phyloP scores from a whole-genome alignment of 1,140 invertebrate genomes.

The Coenobita brevimanus region DNA sequence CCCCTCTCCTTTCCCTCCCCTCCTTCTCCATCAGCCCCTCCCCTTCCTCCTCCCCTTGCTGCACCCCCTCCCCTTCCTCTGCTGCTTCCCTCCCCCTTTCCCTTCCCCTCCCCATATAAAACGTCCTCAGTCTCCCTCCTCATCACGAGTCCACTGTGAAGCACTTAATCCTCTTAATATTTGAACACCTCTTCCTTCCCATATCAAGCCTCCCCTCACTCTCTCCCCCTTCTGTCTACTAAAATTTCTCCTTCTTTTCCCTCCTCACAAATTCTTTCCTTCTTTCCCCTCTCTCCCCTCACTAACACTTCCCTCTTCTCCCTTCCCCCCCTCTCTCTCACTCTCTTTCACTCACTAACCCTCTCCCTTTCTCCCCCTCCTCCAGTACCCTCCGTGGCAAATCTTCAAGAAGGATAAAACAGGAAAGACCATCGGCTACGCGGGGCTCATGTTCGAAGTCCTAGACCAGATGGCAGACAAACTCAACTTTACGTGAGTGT shows the following conservation, averaged over 20 bases:
- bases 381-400: conserved; percentile 90
- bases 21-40: background rate
- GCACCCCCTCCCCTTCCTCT: background rate
- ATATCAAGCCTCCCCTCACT: background rate
- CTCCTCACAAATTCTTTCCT: background rate
- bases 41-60: background rate
- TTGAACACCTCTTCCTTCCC: no score
- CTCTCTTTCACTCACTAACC: background rate
- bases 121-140: no score
- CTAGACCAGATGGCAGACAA: conserved; percentile 83
- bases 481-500: conserved; percentile 85
- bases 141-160: no score
- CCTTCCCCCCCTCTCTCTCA: background rate
- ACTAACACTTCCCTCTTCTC: no score
- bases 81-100: background rate
- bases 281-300: no score
- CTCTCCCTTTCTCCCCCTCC: background rate
- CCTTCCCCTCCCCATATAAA: conserved; percentile 92
- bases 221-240: background rate
- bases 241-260: background rate
- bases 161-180: no score
- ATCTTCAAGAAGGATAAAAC: conserved; percentile 78
- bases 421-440: conserved; percentile 77
- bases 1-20: background rate
- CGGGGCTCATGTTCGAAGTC: conserved; percentile 86